Conservation (phyloP, 2,888 invertebrate species). For the Cheilosia grossa region DNA sequence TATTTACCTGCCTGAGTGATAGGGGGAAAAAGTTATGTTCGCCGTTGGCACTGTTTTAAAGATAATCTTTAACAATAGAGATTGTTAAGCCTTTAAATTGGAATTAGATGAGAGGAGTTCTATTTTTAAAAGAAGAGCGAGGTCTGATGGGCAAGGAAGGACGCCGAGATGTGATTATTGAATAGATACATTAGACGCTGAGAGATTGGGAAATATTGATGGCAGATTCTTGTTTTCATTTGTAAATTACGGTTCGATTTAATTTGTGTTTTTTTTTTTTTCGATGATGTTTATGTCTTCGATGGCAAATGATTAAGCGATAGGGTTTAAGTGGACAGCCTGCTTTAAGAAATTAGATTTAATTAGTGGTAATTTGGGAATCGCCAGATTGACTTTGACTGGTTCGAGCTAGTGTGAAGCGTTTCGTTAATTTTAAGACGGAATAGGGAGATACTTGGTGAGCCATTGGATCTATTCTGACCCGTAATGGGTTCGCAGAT, state of each 20-base stretch:
- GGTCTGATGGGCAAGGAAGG: conserved; percentile 1
- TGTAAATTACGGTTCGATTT: neutral
- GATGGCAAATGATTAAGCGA: conserved; percentile 1
- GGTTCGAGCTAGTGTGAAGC: neutral
- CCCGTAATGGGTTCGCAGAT: no score
- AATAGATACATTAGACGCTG: neutral
- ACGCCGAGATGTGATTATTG: conserved; percentile 4
- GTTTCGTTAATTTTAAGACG: neutral
- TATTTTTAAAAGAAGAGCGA: conserved; percentile 47
- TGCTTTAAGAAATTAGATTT: neutral
- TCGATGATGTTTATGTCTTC: neutral
- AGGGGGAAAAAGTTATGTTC: neutral
- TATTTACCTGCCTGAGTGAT: neutral
- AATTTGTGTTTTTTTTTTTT: neutral
- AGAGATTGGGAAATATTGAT: neutral
- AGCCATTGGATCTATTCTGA: no score
- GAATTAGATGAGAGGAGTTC: conserved; percentile 20
- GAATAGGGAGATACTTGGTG: no score
- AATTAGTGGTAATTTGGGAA: neutral
- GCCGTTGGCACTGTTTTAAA: neutral
- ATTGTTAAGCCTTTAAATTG: conserved; percentile 2
- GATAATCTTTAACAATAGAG: neutral
- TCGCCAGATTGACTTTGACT: neutral
- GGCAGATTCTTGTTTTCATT: conserved; percentile 9
- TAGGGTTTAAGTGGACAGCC: conserved; percentile 6